Base-by-base conservation (phyloP, 2,113 vertebrate species). In the Morone chrysops region DNA sequence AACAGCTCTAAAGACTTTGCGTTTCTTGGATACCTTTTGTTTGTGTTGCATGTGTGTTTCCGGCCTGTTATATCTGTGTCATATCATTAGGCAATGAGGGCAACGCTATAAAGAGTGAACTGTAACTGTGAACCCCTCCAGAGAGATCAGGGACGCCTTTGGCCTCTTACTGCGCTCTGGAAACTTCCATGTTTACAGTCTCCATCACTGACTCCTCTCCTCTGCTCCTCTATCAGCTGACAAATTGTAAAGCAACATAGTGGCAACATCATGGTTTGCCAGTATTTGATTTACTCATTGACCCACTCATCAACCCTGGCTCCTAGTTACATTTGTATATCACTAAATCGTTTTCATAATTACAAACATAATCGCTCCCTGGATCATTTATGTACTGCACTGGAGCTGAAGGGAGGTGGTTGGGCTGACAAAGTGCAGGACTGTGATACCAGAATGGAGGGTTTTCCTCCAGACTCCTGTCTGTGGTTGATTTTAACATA, bases 101-200 rank as follows among this genome's bases (percentile, higher is more conserved):
- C 59, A 51, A 82, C 75, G 81, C 70, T 89, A 81, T 78, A 56
- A 87, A 83, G 63, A 70, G 70, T 54, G 65, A 48, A 14, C 51
- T 70, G 80, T 56, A 78, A 68, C 61, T 54, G 72, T 48, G 72
- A 70, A 43, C 67, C 68, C 47, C 78, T 73, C 78, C 11, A 36
- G 85, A 80, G 87, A 80, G 78, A 76, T 70, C 70, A 69, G 48
- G 56, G 73, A 77, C 4, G 17, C 85, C 56, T 78, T 81, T 88
- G 84, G 70, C 85, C 83, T 92, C 92, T 89, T 53, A 31, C 53
- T 18, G 14, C 2, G 2, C 31, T 70, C 43, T 82, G 78, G 63
- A 91, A 81, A 85, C 80, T 51, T 86, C 61, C 62, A n/a, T 83
- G 84, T 90, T 84, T 77, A 82, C 78, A 74, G 47, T 48, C 56